A percentile compares a stretch with the other conserved stretches of the same genome.
Conservation (phyloP, 2,797 vertebrate genomes). For the Melanotaenia trifasciata region DNA sequence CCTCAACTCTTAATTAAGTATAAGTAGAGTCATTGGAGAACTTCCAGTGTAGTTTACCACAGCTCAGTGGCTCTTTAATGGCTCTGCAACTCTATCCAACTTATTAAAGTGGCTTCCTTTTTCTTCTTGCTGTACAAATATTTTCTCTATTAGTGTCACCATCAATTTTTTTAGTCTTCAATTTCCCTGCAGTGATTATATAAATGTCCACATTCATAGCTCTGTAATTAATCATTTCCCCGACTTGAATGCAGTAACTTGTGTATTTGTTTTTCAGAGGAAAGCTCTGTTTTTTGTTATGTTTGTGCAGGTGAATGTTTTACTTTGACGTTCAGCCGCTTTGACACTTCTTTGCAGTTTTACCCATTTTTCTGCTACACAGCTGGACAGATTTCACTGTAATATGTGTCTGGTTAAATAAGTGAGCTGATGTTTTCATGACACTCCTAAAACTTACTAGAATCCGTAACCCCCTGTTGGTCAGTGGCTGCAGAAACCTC, state of each 20-base stretch:
- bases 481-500: too few relatives aligned
- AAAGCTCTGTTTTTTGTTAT: too few relatives aligned
- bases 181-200: not conserved
- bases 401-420: not conserved
- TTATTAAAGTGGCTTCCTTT: not conserved
- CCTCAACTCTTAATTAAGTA: not conserved
- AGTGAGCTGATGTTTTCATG: not conserved
- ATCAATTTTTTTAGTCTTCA: not conserved
- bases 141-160: not conserved
- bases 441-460: too few relatives aligned
- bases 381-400: too few relatives aligned
- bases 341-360: too few relatives aligned
- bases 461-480: too few relatives aligned
- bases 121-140: not conserved
- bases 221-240: not conserved
- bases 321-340: too few relatives aligned
- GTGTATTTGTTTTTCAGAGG: too few relatives aligned
- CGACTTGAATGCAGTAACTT: too few relatives aligned
- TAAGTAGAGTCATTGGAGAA: not conserved
- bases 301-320: too few relatives aligned
- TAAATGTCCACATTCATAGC: not conserved
- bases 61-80: not conserved
- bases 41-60: not conserved
- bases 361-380: too few relatives aligned
- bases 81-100: not conserved